These are phyloP conservation scores for Beris chalybata DNA, from an alignment of 2,888 invertebrate species.

Conservation along the genomic window DNA sequence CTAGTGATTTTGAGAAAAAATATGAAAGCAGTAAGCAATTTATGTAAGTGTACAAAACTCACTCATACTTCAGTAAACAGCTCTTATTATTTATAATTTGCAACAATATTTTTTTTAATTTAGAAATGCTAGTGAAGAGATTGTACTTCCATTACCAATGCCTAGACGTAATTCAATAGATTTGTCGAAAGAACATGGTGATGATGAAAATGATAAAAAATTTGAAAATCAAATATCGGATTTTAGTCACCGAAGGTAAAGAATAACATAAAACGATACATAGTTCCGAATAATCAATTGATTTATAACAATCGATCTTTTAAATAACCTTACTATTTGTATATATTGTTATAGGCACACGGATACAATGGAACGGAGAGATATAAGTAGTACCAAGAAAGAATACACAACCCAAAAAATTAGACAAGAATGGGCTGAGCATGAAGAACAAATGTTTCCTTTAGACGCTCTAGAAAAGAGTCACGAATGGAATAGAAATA, in stretches of 20 bases:
- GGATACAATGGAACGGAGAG: slow-evolving; percentile 55
- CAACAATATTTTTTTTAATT: slow-evolving; percentile 29
- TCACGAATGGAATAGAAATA: slow-evolving; percentile 45
- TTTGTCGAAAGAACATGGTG: slow-evolving; percentile 59
- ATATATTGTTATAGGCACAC: slow-evolving; percentile 62
- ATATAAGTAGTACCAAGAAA: slow-evolving; percentile 49
- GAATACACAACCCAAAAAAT: slow-evolving; percentile 56
- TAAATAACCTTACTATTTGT: background rate
- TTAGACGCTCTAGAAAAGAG: slow-evolving; percentile 44
- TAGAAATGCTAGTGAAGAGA: slow-evolving; percentile 57
- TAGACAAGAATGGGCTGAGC: slow-evolving; percentile 56
- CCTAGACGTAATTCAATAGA: slow-evolving; percentile 65
- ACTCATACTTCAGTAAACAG: slow-evolving; percentile 5
- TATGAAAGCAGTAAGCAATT: slow-evolving; percentile 43
- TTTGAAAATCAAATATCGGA: slow-evolving; percentile 73
- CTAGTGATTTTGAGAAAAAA: slow-evolving; percentile 60
- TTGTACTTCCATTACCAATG: slow-evolving; percentile 59
- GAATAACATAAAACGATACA: background rate
- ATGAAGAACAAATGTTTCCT: slow-evolving; percentile 53
- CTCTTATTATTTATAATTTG: slow-evolving; percentile 39
- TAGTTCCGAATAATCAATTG: background rate
- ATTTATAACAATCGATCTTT: background rate
- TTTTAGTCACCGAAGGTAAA: slow-evolving; percentile 54
- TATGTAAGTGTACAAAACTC: slow-evolving; percentile 25
- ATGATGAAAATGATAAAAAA: slow-evolving; percentile 48